Evolutionary conservation across 2,888 invertebrate genomes (phyloP), one percentile per base, ranked within the genome.

Genomic region (Leptopilina drosophilae): DNA sequence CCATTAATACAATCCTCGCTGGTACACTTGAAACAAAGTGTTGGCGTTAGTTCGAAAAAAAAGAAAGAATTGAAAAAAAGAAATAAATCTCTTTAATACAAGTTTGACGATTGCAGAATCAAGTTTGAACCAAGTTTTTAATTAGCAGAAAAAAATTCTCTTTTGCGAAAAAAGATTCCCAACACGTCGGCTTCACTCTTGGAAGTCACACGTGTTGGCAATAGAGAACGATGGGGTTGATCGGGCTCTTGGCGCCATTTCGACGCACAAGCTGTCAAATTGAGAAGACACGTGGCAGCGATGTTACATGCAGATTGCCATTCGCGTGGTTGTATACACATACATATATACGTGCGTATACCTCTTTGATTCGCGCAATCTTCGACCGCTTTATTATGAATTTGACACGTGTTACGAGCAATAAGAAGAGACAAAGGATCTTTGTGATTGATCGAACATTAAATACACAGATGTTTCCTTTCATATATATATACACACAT

Each of bases 281-380:
- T 88, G 87, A 87, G 88, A 85, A 83, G 89, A 87, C 90, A 90
- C 90, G 90, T 89, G 90, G 85, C 88, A 80, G 67, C 81, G 81
- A 83, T 81, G 76, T 82, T 56, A 80, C 82, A 83, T 84, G 87
- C 82, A 84, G 85, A 85, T 85, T 76, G 40, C 62, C 78, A 73
- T 77, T 62, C 62, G 67, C 20, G 20, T 20, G 20, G 20, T 20
- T 53, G 53, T 64, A 76, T 78, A 4, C 8, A 11, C 49, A 11
- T 49, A 11, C 49, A 11, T 49, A 49, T 49, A 11, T 49, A 4
- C 46, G 20, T 69, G 49, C 33, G 33, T 49, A n/a, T n/a, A 69
- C 67, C 49, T 26, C 67, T 49, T 49, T 69, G 67, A 69, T 69
- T 69, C 26, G 8, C 26, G 81, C 82, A 69, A 77, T 81, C 66